These are phyloP conservation scores for Malacoctenus gilli DNA, from an alignment of 2,797 vertebrate species.

Conservation along the genomic window DNA sequence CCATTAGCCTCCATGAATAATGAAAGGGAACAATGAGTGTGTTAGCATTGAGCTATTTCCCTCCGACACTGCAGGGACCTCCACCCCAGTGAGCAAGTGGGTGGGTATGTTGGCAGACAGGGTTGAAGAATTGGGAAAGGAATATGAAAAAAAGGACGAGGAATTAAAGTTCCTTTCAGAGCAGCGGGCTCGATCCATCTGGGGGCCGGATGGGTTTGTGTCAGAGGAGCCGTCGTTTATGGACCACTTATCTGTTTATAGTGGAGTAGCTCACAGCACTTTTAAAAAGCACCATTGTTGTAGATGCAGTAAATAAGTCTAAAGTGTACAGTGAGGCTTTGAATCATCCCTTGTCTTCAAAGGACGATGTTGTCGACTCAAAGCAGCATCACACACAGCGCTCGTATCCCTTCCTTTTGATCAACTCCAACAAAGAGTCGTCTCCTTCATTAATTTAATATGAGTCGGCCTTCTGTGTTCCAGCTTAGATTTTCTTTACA, in stretches of 20 bases:
- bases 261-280: constrained; percentile 23
- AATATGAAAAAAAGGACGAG: too few relatives aligned
- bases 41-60: constrained; percentile 52
- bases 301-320: too few relatives aligned
- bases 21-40: constrained; percentile 66
- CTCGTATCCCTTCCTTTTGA: neutral
- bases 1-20: constrained; percentile 78
- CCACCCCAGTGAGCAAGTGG: constrained; percentile 43
- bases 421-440: neutral
- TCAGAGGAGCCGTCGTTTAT: constrained; percentile 47
- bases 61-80: constrained; percentile 26
- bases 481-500: neutral
- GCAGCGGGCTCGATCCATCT: constrained; percentile 33
- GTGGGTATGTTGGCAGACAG: constrained; percentile 33
- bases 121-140: constrained; percentile 44
- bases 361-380: neutral
- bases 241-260: constrained; percentile 53
- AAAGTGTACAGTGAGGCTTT: too few relatives aligned
- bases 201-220: constrained; percentile 23
- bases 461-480: neutral
- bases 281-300: too few relatives aligned
- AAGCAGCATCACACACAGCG: too few relatives aligned
- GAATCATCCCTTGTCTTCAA: too few relatives aligned
- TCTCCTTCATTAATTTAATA: neutral
- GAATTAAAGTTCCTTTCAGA: constrained; percentile 38